A percentile compares a stretch with the other conserved stretches of the same genome.
These are phyloP conservation scores for Strigamia crassipes DNA, from an alignment of 2,888 invertebrate species.

Conservation along the genomic window DNA sequence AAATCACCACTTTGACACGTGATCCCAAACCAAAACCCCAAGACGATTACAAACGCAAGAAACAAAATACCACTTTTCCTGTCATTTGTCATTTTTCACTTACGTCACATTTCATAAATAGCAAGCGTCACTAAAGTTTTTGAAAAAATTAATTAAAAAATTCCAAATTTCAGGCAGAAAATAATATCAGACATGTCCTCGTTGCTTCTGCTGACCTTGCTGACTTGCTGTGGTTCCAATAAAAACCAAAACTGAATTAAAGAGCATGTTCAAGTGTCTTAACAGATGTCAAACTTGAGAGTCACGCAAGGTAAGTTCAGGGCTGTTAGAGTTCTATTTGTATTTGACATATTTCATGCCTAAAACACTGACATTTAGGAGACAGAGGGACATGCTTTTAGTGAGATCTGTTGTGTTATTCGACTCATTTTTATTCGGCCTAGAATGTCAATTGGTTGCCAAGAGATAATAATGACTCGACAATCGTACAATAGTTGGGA, in stretches of 20 bases:
- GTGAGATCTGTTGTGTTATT: too few species aligned
- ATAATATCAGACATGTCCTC: not conserved
- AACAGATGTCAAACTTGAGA: too few species aligned
- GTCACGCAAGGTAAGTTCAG: too few species aligned
- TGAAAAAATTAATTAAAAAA: not conserved
- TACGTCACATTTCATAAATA: not conserved
- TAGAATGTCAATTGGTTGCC: too few species aligned
- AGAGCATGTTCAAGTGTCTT: not conserved
- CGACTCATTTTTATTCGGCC: too few species aligned
- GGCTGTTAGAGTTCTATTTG: too few species aligned
- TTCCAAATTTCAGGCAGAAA: not conserved
- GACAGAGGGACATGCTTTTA: too few species aligned
- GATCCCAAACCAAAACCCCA: not conserved
- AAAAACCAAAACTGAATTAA: conserved; percentile 3
- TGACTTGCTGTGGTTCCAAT: not conserved
- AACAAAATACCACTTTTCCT: conserved; percentile 24
- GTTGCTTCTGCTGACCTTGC: not conserved
- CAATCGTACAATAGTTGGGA: too few species aligned
- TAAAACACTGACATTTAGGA: too few species aligned
- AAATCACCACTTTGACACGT: not conserved
- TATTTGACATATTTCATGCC: too few species aligned
- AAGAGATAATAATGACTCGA: too few species aligned
- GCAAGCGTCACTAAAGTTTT: not conserved
- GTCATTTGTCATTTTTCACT: not conserved
- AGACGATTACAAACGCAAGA: not conserved